Conservation (phyloP, 2,113 vertebrate genomes). For the Xiphophorus maculatus region DNA sequence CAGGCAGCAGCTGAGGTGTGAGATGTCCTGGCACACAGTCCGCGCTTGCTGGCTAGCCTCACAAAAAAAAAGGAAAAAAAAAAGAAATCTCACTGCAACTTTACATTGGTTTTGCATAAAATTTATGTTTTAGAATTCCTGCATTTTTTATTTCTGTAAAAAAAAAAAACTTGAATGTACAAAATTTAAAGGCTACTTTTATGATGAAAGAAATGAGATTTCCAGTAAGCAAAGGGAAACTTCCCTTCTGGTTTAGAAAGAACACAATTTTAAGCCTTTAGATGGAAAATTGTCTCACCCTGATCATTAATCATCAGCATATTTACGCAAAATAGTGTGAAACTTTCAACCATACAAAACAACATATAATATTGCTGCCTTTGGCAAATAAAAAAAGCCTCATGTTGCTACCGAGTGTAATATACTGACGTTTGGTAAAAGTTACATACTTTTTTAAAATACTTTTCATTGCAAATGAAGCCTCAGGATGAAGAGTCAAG, state of each 20-base stretch:
- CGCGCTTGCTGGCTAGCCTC: constrained; percentile 50
- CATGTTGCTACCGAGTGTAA: too few species aligned
- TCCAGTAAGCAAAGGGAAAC: background rate
- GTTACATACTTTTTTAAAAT: background rate
- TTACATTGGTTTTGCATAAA: background rate
- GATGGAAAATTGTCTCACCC: background rate
- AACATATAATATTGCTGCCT: too few species aligned
- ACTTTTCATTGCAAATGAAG: too few species aligned
- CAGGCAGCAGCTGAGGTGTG: constrained; percentile 75
- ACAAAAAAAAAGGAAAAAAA: constrained; percentile 43
- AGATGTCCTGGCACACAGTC: constrained; percentile 71
- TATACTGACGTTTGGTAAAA: background rate
- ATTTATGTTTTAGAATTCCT: background rate
- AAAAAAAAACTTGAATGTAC: background rate
- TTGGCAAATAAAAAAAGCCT: too few species aligned
- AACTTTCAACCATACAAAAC: too few species aligned
- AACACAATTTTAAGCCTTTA: background rate
- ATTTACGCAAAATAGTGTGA: too few species aligned
- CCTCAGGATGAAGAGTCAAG: too few species aligned
- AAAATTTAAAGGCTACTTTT: background rate
- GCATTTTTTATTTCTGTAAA: background rate
- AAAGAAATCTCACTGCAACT: background rate
- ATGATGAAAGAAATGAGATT: background rate
- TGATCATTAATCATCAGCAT: background rate
- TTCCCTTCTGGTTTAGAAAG: background rate